These are phyloP conservation scores for Hippopotamyrus pictus DNA, from an alignment of 2,797 vertebrate genomes.

Conservation along the genomic window DNA sequence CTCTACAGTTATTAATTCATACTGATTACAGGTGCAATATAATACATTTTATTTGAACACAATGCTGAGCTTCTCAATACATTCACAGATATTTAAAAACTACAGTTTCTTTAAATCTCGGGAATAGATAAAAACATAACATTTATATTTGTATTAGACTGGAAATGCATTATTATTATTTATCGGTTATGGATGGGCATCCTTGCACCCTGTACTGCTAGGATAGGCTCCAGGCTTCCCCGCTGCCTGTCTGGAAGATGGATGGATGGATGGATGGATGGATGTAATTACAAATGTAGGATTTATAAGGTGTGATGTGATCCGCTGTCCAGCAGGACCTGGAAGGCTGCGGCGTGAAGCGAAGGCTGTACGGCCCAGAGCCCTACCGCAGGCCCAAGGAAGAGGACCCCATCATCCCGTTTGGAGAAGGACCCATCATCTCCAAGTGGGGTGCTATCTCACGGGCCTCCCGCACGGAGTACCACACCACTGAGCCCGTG, in stretches of 20 bases:
- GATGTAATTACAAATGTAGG: background rate
- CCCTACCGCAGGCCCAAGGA: constrained; percentile 81
- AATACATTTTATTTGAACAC: background rate
- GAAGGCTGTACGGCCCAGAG: constrained; percentile 78
- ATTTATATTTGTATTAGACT: background rate
- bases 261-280: background rate
- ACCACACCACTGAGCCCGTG: constrained; percentile 86
- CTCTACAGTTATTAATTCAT: background rate
- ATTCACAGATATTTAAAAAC: background rate
- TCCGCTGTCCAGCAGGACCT: constrained; percentile 53
- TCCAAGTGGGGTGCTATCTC: constrained; percentile 98
- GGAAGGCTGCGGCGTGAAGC: constrained; percentile 70
- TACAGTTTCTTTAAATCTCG: background rate
- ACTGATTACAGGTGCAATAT: background rate
- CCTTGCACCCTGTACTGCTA: background rate
- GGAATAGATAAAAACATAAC: background rate
- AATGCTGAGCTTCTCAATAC: background rate
- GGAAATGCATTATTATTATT: background rate
- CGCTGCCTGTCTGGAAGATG: background rate
- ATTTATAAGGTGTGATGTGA: background rate
- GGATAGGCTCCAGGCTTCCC: background rate
- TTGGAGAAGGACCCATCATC: constrained; percentile 91
- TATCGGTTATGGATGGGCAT: background rate
- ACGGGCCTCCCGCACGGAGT: constrained; percentile 84
- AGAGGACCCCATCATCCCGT: constrained; percentile 95